Evolutionary conservation across 2,888 invertebrate species (phyloP).

Genomic region (Oligia fasciuncula): DNA sequence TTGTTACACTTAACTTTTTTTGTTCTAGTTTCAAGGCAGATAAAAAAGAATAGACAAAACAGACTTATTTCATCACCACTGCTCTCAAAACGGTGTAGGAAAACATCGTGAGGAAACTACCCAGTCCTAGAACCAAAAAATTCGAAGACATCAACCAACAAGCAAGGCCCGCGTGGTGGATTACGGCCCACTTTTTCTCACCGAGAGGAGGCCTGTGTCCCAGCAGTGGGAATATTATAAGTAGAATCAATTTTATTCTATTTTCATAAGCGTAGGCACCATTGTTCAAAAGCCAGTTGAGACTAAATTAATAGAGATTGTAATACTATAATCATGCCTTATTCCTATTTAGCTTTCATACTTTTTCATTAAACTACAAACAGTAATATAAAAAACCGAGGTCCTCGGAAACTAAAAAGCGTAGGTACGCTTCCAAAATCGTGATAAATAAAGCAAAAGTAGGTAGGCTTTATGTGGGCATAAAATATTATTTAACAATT

Average conservation of each 20-base stretch:
- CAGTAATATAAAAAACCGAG: neutral
- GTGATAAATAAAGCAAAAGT: constrained; percentile 22
- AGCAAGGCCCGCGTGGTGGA: no score
- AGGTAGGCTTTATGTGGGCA: constrained; percentile 24
- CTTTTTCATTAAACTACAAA: neutral
- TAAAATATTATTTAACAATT: constrained; percentile 46
- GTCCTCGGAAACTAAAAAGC: neutral
- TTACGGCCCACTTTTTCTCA: no score
- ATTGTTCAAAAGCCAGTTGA: no score
- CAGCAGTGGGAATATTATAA: no score
- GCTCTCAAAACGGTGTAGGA: no score
- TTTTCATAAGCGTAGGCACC: no score
- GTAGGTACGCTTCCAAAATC: neutral
- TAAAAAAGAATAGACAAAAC: neutral
- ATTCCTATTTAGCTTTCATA: neutral
- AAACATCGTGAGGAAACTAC: no score
- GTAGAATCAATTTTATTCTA: no score
- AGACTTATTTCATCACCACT: no score
- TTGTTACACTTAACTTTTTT: neutral
- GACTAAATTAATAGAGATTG: neutral
- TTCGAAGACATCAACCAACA: no score
- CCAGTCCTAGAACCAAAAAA: no score
- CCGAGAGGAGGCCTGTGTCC: no score
- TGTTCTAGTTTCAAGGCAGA: neutral
- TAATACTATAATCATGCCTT: neutral